These are phyloP conservation scores for Megalopta genalis DNA, from an alignment of 1,140 invertebrate species.

Conservation along the genomic window DNA sequence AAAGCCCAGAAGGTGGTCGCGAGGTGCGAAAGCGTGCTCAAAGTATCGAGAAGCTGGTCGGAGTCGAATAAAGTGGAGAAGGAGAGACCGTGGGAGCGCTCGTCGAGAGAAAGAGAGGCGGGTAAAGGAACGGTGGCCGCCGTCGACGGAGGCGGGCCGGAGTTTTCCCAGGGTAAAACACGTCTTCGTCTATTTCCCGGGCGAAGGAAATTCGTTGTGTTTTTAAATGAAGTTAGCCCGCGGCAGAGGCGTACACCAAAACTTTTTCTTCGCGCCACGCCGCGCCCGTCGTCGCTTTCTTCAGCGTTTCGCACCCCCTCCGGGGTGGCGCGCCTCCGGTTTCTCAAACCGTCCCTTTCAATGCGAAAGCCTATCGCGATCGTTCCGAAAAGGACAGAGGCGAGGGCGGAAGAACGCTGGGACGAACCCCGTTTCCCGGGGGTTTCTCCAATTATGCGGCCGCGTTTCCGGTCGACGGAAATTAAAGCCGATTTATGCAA, in stretches of 20 bases:
- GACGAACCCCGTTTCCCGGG: neutral
- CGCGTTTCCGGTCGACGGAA: neutral
- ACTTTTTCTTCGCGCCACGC: slow-evolving; percentile 38
- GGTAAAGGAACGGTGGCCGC: neutral
- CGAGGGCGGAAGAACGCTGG: neutral
- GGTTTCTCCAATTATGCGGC: neutral
- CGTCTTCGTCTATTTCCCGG: slow-evolving; percentile 60
- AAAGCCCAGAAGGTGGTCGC: slow-evolving; percentile 9
- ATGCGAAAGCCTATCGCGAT: slow-evolving; percentile 7
- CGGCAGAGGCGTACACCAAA: slow-evolving; percentile 50
- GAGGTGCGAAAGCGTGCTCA: slow-evolving; percentile 22
- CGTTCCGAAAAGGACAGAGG: neutral
- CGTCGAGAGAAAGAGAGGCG: neutral
- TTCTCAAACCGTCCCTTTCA: neutral
- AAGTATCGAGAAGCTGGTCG: slow-evolving; percentile 38
- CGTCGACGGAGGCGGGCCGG: slow-evolving; percentile 42
- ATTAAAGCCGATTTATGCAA: neutral
- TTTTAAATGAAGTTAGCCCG: slow-evolving; percentile 66
- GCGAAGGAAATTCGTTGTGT: slow-evolving; percentile 61
- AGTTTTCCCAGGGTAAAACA: slow-evolving; percentile 58
- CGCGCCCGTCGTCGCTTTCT: slow-evolving; percentile 28
- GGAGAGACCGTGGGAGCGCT: neutral
- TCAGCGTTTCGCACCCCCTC: slow-evolving; percentile 39
- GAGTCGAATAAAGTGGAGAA: slow-evolving; percentile 23
- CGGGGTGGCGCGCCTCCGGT: too few relatives aligned